Percentiles rank a stretch among this genome's conserved stretches.
Evolutionary conservation across 2,113 vertebrate species (phyloP).

Genomic region (Laticauda laticaudata): DNA sequence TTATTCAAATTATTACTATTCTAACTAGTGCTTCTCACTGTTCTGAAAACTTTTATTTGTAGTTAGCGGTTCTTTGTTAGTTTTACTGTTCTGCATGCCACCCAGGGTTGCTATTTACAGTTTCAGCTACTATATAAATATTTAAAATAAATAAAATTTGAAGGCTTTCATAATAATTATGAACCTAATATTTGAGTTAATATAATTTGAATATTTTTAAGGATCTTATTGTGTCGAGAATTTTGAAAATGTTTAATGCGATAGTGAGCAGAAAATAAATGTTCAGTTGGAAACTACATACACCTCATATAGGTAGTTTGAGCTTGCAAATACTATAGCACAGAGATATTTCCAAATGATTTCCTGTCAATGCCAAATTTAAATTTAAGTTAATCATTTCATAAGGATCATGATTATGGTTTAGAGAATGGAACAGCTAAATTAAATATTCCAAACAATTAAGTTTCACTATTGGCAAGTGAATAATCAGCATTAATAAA

Average conservation of each 20-base stretch:
- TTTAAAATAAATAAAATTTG: not conserved
- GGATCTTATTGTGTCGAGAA: not conserved
- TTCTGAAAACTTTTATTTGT: not conserved
- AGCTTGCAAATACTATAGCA: not conserved
- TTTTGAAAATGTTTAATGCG: not conserved
- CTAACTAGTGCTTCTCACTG: not conserved
- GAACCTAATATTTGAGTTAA: not conserved
- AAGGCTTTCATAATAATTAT: too few species aligned
- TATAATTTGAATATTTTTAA: not conserved
- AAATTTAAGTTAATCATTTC: not conserved
- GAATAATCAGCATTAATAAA: not conserved
- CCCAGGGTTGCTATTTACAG: too few species aligned
- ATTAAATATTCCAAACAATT: not conserved
- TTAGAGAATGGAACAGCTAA: not conserved
- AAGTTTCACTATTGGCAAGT: not conserved
- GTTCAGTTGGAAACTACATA: not conserved
- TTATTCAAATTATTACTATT: not conserved
- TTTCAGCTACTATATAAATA: too few species aligned
- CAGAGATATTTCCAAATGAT: not conserved
- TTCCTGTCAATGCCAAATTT: not conserved
- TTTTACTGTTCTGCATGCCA: too few species aligned
- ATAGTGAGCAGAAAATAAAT: not conserved
- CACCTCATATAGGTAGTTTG: not conserved
- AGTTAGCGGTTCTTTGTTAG: too few species aligned
- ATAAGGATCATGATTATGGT: not conserved